Conservation (phyloP, 2,113 vertebrate species). For the Cinclus cinclus region DNA sequence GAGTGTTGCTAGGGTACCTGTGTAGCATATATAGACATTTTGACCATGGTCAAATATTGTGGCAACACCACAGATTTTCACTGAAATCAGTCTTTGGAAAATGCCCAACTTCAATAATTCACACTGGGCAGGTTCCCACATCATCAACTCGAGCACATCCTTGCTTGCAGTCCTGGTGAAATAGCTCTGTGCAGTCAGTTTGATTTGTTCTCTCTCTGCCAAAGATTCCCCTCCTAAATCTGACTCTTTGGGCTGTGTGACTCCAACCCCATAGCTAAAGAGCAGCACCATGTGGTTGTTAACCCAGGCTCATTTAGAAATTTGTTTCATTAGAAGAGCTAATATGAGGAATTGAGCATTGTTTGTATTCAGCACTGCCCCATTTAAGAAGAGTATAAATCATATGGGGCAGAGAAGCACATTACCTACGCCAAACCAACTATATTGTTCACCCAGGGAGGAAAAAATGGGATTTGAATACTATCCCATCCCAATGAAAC, state of each 20-base stretch:
- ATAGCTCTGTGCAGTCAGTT: neutral
- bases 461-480: neutral
- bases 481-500: neutral
- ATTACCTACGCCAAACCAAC: neutral
- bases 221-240: neutral
- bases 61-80: neutral
- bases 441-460: neutral
- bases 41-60: neutral
- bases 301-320: neutral
- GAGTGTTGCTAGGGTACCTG: neutral
- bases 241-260: neutral
- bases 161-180: neutral
- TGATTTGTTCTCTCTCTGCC: neutral
- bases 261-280: neutral
- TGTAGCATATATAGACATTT: neutral
- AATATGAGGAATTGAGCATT: neutral
- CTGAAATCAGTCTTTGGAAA: neutral
- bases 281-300: neutral
- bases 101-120: neutral
- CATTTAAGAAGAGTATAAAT: neutral
- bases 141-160: neutral
- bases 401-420: neutral
- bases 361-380: neutral
- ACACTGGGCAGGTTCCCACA: neutral
- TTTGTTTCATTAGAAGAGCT: neutral